These are phyloP conservation scores for Iselma pallidipennis DNA, from an alignment of 2,888 invertebrate species.

Conservation along the genomic window DNA sequence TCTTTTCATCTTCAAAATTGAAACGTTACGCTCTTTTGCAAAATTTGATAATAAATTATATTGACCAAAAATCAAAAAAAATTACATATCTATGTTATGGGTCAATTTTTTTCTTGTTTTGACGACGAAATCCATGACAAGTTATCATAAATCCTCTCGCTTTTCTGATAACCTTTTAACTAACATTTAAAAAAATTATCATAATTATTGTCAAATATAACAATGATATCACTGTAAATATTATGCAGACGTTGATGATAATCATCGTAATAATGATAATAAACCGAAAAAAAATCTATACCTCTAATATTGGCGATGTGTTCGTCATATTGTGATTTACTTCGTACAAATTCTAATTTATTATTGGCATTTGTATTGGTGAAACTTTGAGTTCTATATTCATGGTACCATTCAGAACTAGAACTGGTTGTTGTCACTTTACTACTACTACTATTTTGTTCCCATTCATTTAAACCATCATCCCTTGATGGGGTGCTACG, in stretches of 20 bases:
- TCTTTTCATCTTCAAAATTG: not conserved
- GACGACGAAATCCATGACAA: not conserved
- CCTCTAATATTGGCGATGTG: slow-evolving; percentile 87
- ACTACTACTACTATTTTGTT: slow-evolving; percentile 55
- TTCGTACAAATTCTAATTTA: slow-evolving; percentile 73
- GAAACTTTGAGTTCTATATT: slow-evolving; percentile 63
- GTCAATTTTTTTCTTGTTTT: not conserved
- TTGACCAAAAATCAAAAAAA: too few species aligned
- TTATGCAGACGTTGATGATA: not conserved
- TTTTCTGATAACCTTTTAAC: not conserved
- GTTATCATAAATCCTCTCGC: not conserved
- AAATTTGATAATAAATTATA: not conserved
- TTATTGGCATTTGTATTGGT: slow-evolving; percentile 68
- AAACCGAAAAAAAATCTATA: slow-evolving; percentile 52
- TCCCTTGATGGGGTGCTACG: slow-evolving; percentile 50
- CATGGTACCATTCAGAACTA: slow-evolving; percentile 62
- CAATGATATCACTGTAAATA: not conserved
- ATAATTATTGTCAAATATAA: not conserved
- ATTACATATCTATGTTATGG: too few species aligned
- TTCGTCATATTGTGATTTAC: slow-evolving; percentile 82
- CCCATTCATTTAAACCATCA: slow-evolving; percentile 47
- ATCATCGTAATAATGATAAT: slow-evolving; percentile 1
- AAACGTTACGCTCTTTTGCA: not conserved
- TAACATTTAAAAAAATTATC: not conserved
- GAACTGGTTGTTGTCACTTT: slow-evolving; percentile 47